Percentiles rank a stretch among this genome's conserved stretches.
phyloP scores from a whole-genome alignment of 1,140 invertebrate species.

The Heliconius congener region DNA sequence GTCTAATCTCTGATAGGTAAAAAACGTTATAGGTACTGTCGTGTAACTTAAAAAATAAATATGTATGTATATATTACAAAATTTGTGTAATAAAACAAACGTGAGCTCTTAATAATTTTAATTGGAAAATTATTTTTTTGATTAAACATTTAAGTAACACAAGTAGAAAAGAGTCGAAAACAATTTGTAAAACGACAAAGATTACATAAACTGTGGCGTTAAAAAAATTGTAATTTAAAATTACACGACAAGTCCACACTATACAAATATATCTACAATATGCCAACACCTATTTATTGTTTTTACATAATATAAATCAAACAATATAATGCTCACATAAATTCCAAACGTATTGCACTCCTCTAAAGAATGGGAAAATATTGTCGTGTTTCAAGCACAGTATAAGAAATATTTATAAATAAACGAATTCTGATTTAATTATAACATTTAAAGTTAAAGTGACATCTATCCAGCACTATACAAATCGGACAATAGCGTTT shows the following conservation, averaged over 20 bases:
- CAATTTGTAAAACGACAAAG: constrained; percentile 9
- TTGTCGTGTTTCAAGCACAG: constrained; percentile 30
- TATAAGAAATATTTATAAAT: constrained; percentile 29
- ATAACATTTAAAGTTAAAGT: neutral
- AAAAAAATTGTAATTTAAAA: constrained; percentile 23
- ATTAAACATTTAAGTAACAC: constrained; percentile 10
- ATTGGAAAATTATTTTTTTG: neutral
- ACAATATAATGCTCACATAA: constrained; percentile 24
- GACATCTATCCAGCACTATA: neutral
- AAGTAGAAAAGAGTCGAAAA: constrained; percentile 8
- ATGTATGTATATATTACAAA: neutral
- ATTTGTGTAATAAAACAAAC: constrained; percentile 5
- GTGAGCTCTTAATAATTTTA: constrained; percentile 5
- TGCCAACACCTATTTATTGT: constrained; percentile 59
- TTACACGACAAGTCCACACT: constrained; percentile 48
- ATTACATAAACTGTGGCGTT: neutral
- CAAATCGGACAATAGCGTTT: neutral
- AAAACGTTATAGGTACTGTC: constrained; percentile 24
- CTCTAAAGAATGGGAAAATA: constrained; percentile 32
- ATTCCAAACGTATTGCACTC: constrained; percentile 36
- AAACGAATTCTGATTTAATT: constrained; percentile 16
- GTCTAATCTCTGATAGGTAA: constrained; percentile 62
- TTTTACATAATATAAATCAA: constrained; percentile 29
- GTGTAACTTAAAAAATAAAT: constrained; percentile 25
- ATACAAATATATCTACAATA: constrained; percentile 70